Evolutionary conservation across 2,113 vertebrate genomes (phyloP), one percentile per base, ranked within the genome.

Genomic region (Dendropsophus ebraccatus): DNA sequence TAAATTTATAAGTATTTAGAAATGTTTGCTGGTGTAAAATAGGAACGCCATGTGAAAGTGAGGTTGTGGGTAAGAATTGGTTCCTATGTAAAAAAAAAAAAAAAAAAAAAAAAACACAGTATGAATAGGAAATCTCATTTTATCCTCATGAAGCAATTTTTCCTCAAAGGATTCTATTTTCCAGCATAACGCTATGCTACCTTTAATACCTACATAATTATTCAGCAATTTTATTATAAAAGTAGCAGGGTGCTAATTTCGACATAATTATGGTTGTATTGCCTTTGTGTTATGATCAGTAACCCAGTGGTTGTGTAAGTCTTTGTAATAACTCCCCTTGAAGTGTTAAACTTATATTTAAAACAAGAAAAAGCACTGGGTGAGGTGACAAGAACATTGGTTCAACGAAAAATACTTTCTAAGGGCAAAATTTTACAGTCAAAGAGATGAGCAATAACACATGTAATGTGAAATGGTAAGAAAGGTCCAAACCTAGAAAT

Each of bases 231-330:
- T 49, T 10, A 69, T 82, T 69, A 19, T 21, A 30, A 52, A 19
- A 32, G 12, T 37, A 50, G 23, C 21, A 41, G 37, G 81, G 54
- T 70, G 72, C 81, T 83, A 83, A 83, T 83, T 83, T 72, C 54
- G 7, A 13, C 28, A 19, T 35, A 72, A 70, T 69, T 82, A n/a
- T 49, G 8, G 9, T 21, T 37, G 30, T 54, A 70, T 72, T 28
- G 50, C 47, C 4, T 83, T 83, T 73, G 25, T 83, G 49, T 25
- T 83, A 54, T 70, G 60, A 82, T 72, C 37, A 28, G 47, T 56
- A 56, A 49, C n/a, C 25, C 5, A 25, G 47, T n/a, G 21, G 23
- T 4, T 83, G 70, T 62, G 7, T 70, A 35, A 58, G n/a, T 23
- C 69, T 41, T 16, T 70, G 67, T 83, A 73, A 35, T 73, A 81